These are phyloP conservation scores for Drosophila putrida DNA, from an alignment of 2,888 invertebrate species.

Conservation along the genomic window DNA sequence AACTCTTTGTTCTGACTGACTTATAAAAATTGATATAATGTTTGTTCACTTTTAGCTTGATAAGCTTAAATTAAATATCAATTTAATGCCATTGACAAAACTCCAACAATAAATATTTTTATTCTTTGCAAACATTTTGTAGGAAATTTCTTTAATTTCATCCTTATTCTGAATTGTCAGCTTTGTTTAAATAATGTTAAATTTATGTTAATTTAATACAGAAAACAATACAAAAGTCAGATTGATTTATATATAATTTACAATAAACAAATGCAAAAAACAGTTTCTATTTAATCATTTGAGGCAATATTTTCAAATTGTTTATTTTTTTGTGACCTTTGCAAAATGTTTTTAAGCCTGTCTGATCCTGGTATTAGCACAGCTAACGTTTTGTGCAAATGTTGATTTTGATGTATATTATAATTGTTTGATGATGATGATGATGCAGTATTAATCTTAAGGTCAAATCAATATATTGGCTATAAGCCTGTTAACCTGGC, in stretches of 20 bases:
- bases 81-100: too few species aligned
- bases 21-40: too few species aligned
- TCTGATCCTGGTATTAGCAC: constrained; percentile 39
- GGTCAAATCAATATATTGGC: constrained; percentile 13
- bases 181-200: background rate
- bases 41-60: too few species aligned
- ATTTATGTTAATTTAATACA: background rate
- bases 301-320: background rate
- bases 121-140: too few species aligned
- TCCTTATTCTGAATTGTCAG: too few species aligned
- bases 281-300: background rate
- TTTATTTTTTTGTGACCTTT: background rate
- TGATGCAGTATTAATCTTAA: constrained; percentile 20
- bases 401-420: background rate
- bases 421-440: constrained; percentile 5
- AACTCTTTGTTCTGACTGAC: too few species aligned
- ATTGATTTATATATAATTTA: background rate
- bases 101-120: too few species aligned
- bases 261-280: too few species aligned
- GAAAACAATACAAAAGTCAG: background rate
- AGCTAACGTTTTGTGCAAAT: constrained; percentile 37
- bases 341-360: constrained; percentile 16
- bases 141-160: too few species aligned
- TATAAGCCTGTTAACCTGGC: background rate
- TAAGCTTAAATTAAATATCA: too few species aligned